These are phyloP conservation scores for Xenopus borealis DNA, from an alignment of 2,113 vertebrate species.

Conservation along the genomic window DNA sequence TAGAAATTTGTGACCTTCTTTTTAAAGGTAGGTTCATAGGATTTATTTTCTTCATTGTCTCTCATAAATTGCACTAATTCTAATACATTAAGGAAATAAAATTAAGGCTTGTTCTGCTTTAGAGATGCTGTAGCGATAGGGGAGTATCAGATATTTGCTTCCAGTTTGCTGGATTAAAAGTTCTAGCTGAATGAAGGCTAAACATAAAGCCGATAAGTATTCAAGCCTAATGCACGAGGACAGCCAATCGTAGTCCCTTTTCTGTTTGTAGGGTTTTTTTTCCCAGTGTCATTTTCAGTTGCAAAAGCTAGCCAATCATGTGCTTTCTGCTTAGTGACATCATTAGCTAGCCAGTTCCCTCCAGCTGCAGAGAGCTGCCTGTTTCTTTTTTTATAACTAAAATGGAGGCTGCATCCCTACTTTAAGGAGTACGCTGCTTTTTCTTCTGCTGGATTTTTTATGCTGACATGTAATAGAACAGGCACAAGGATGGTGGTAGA, in stretches of 20 bases:
- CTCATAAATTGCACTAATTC: no score
- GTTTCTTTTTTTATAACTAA: constrained; percentile 90
- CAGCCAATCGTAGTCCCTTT: constrained; percentile 68
- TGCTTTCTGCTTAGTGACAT: constrained; percentile 78
- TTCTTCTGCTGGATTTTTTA: constrained; percentile 65
- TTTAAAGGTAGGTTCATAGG: no score
- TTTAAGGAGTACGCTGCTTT: constrained; percentile 76
- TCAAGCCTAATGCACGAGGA: constrained; percentile 57
- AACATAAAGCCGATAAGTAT: constrained; percentile 54
- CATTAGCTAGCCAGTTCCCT: constrained; percentile 90
- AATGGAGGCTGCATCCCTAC: constrained; percentile 93
- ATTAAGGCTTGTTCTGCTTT: no score
- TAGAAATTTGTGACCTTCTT: no score
- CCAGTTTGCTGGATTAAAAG: constrained; percentile 47
- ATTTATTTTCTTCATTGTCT: no score
- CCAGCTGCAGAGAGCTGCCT: constrained; percentile 95
- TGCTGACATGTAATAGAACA: constrained; percentile 93
- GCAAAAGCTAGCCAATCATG: constrained; percentile 73
- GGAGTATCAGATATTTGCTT: no score
- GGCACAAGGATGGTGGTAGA: constrained; percentile 93
- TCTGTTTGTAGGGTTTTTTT: constrained; percentile 71
- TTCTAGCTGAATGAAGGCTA: constrained; percentile 48
- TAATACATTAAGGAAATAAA: no score
- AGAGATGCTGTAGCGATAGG: no score
- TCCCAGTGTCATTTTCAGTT: constrained; percentile 73